Evolutionary conservation across 2,113 vertebrate species (phyloP), one percentile per base, ranked within the genome.

Genomic region (Monarcha castaneiventris): DNA sequence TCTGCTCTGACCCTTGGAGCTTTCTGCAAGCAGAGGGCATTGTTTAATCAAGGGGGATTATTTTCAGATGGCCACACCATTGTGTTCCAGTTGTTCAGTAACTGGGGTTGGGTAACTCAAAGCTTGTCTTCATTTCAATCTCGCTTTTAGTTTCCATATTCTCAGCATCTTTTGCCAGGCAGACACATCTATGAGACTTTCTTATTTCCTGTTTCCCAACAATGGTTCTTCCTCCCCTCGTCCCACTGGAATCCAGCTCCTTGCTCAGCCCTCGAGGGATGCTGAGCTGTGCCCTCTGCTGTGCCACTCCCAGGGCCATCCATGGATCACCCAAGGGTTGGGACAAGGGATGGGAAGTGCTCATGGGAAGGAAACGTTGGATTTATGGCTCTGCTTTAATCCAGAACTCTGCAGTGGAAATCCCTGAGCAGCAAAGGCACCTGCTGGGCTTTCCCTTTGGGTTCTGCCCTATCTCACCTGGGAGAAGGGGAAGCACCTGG

Each of bases 401-500:
- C 87, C 89, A 21, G 46, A 94, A 80, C 78, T 41, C 63, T 55
- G 85, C 89, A 32, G 56, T 78, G 90, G 95, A 86, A 95, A 96
- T 75, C 76, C 74, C 63, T 72, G 52, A 54, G 8, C 69, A 77
- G 92, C 85, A 67, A 75, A 64, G 79, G 86, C 91, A 56, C 63
- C 11, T 7, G 44, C 67, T 90, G 94, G 91, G 59, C 67, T 96
- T 96, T 63, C 66, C 79, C 85, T 95, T 76, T 67, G 84, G 81
- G 89, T 91, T 89, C 87, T 93, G 82, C 76, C 16, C 4, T 52
- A 10, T 88, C 87, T 96, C 94, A 90, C 97, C 94, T 62, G 63
- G 72, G 90, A 95, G 46, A 79, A 94, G 88, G 74, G 89, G 96
- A 96, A 97, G 96, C 84, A 83, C 89, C 89, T 97, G 90, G 96